Conservation (phyloP, 2,888 invertebrate species). For the Drosophila paranaensis region DNA sequence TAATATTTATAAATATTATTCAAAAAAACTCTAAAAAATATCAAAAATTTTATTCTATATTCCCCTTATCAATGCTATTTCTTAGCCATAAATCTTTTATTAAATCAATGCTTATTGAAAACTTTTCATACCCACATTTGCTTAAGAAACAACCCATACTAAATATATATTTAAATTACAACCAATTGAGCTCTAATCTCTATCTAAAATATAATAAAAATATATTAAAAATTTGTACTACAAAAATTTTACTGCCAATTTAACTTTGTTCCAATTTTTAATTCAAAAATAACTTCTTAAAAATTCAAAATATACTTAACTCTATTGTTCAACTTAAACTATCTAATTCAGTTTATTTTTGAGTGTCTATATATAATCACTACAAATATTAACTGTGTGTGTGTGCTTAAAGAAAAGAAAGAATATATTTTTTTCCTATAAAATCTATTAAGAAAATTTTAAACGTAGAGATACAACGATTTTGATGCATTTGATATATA, state of each 20-base stretch:
- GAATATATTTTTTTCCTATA: constrained; percentile 19
- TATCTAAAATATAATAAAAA: not conserved
- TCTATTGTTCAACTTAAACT: constrained; percentile 43
- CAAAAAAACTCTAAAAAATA: too few relatives aligned
- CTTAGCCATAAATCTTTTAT: not conserved
- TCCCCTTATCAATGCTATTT: not conserved
- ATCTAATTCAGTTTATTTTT: constrained; percentile 55
- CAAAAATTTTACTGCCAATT: constrained; percentile 21
- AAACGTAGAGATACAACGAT: constrained; percentile 32
- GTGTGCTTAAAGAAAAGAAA: constrained; percentile 46
- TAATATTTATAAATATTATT: not conserved
- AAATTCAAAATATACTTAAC: constrained; percentile 33
- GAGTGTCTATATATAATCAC: constrained; percentile 56
- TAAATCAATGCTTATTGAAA: not conserved
- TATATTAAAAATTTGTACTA: not conserved
- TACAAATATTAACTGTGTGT: constrained; percentile 64
- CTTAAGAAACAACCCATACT: constrained; percentile 37
- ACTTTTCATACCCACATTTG: not conserved
- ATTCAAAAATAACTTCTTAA: constrained; percentile 21
- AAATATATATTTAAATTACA: constrained; percentile 9
- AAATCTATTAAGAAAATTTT: constrained; percentile 1
- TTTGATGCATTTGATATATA: constrained; percentile 57
- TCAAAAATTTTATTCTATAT: not conserved
- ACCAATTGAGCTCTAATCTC: constrained; percentile 6
- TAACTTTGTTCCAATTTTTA: constrained; percentile 21